Evolutionary conservation across 2,113 vertebrate species (phyloP), one percentile per base, ranked within the genome.

Genomic region (Pagrus major): DNA sequence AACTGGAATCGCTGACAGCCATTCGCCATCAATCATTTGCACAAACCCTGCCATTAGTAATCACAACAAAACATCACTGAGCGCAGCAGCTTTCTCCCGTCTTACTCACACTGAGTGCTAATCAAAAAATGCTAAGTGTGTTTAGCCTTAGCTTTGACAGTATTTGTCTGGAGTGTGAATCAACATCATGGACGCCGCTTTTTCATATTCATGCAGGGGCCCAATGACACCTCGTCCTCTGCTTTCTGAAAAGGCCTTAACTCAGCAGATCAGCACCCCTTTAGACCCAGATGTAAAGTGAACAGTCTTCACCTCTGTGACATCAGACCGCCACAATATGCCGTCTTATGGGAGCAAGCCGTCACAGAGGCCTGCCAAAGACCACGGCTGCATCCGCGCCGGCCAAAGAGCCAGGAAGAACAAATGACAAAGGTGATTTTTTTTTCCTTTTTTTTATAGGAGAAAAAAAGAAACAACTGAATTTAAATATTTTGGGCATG

Each of bases 201-300:
- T 89, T 93, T 92, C 89, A 91, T 91, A 92, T 93, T 93, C 91
- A 92, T 87, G 89, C 85, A 44, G 83, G 23, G 70, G 81, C 77
- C 87, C 91, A 93, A 93, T 90, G 91, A 91, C 93, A 86, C 87
- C 68, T 83, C 35, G 91, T 91, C 93, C 91, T 93, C 88, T 89
- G 88, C 83, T 68, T 89, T 88, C 73, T 59, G 61, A 88, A 91
- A 93, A 92, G 70, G 67, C 81, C 91, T 76, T 76, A 66, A 90
- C 79, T 93, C 93, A 91, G 93, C 91, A 93, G 63, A 88, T 90
- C 75, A 49, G 63, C 84, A 25, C 29, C 79, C 78, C 76, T 56
- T 73, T 58, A 86, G 85, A 85, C 78, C 80, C 73, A 88, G 81
- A 93, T 88, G 89, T 73, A 91, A 89, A 91, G 88, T 87, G 84